A percentile compares a stretch with the other conserved stretches of the same genome.
Conservation (phyloP, 2,113 vertebrate genomes). For the Crotalus horridus region DNA sequence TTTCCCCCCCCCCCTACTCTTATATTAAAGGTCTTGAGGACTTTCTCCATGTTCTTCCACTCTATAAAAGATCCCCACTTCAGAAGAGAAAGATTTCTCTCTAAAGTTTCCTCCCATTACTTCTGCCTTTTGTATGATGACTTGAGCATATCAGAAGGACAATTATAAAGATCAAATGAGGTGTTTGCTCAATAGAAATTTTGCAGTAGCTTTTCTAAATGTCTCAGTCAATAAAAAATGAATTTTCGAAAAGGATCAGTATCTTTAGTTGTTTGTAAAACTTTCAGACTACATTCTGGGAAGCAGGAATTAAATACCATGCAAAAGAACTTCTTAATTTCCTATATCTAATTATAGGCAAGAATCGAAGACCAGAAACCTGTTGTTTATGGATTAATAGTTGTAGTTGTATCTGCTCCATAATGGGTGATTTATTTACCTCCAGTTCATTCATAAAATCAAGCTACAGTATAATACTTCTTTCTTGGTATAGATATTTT, state of each 20-base stretch:
- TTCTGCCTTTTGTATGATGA: neutral
- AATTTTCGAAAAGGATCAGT: neutral
- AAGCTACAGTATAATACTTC: neutral
- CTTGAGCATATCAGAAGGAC: neutral
- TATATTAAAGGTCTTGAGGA: neutral
- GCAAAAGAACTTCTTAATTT: neutral
- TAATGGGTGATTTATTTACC: neutral
- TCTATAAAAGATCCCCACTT: neutral
- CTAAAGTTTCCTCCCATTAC: neutral
- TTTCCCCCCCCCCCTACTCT: neutral
- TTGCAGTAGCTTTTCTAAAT: neutral
- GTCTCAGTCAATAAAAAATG: neutral
- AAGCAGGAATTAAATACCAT: neutral
- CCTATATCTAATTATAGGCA: neutral
- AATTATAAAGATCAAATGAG: neutral
- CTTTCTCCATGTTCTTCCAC: neutral
- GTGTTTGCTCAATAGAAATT: neutral
- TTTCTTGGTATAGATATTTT: neutral
- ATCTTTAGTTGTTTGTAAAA: neutral
- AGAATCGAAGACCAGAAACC: neutral
- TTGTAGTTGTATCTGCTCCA: neutral
- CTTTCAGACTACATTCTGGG: neutral
- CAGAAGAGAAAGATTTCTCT: neutral
- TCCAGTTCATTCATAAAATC: neutral
- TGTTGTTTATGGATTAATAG: neutral